Conservation (phyloP, 2,888 invertebrate genomes). For the Synanthedon formicaeformis region DNA sequence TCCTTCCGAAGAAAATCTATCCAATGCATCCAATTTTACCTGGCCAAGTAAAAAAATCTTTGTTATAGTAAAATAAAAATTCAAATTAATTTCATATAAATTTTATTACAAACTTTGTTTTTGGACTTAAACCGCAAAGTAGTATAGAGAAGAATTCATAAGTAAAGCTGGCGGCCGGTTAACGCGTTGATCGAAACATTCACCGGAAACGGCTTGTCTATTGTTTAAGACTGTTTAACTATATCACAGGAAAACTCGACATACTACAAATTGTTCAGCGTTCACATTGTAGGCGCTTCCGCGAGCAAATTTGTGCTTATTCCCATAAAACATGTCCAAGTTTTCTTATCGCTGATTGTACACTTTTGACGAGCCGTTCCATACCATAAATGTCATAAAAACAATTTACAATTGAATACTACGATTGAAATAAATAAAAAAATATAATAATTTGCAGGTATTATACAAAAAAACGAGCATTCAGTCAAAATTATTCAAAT, state of each 20-base stretch:
- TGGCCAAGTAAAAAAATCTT: too few relatives aligned
- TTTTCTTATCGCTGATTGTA: too few relatives aligned
- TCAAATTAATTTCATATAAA: constrained; percentile 48
- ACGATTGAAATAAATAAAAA: constrained; percentile 52
- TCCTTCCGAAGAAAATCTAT: too few relatives aligned
- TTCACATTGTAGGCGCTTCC: too few relatives aligned
- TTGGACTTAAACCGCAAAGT: constrained; percentile 61
- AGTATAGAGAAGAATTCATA: constrained; percentile 55
- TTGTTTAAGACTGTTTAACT: neutral
- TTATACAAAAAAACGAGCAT: constrained; percentile 48
- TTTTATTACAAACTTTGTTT: constrained; percentile 66
- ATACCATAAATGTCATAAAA: constrained; percentile 10
- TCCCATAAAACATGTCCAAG: too few relatives aligned
- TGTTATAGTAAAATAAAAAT: too few relatives aligned
- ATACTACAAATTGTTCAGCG: too few relatives aligned
- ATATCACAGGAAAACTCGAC: too few relatives aligned
- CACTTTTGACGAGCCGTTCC: constrained; percentile 39
- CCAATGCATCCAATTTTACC: too few relatives aligned
- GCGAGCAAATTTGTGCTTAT: too few relatives aligned
- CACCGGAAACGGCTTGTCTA: constrained; percentile 40
- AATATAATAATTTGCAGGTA: constrained; percentile 49
- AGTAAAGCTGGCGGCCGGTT: constrained; percentile 44
- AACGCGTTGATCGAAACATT: constrained; percentile 39
- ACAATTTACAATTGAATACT: constrained; percentile 8
- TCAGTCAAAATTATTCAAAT: constrained; percentile 42